phyloP scores from a whole-genome alignment of 2,888 invertebrate species.

The Hoplodrina blanda region DNA sequence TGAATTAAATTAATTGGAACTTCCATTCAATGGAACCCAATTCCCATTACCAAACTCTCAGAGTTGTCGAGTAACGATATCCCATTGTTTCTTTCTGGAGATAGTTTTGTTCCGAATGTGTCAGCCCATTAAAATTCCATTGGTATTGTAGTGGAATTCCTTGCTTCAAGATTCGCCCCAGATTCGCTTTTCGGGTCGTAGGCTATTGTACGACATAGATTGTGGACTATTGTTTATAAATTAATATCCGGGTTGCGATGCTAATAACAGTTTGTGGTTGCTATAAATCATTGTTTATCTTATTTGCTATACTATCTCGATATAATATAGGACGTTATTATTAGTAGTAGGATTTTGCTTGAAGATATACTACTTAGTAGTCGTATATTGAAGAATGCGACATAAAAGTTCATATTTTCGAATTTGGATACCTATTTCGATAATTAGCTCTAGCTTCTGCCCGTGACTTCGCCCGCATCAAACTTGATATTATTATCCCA shows the following conservation, averaged over 20 bases:
- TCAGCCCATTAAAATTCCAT: slow-evolving; percentile 71
- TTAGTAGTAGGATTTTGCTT: slow-evolving; percentile 8
- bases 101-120: slow-evolving; percentile 65
- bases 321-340: slow-evolving; percentile 8
- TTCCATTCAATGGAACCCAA: background rate
- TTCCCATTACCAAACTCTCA: slow-evolving; percentile 4
- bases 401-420: too few species aligned
- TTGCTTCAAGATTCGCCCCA: slow-evolving; percentile 68
- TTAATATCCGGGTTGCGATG: slow-evolving; percentile 63
- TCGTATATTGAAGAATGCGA: too few species aligned
- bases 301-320: slow-evolving; percentile 40
- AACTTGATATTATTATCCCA: too few species aligned
- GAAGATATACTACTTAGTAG: background rate
- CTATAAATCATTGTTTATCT: slow-evolving; percentile 60
- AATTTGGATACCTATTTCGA: too few species aligned
- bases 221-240: slow-evolving; percentile 67
- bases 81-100: slow-evolving; percentile 58
- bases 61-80: slow-evolving; percentile 14
- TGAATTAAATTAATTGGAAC: slow-evolving; percentile 1
- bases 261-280: slow-evolving; percentile 50
- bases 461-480: too few species aligned
- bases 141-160: slow-evolving; percentile 68
- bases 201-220: slow-evolving; percentile 65
- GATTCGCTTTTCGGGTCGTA: slow-evolving; percentile 69
- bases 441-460: too few species aligned